Percentiles rank a stretch among this genome's conserved stretches.
These are phyloP conservation scores for Gadus chalcogrammus DNA, from an alignment of 2,113 vertebrate genomes.

Conservation along the genomic window DNA sequence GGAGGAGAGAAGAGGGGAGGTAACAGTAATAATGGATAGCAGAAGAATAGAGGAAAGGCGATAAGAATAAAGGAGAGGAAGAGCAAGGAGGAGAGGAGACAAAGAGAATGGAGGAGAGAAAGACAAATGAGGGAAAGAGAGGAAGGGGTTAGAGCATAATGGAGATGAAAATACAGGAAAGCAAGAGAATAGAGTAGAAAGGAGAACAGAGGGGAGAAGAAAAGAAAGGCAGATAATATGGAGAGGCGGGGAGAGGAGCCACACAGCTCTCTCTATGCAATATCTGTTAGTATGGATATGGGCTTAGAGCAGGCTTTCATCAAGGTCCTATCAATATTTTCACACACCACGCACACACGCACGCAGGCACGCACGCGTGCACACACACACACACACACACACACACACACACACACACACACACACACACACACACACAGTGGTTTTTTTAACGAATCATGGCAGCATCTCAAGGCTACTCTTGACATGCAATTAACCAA, in stretches of 20 bases:
- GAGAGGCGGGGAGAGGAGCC: not conserved
- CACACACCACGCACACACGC: conserved; percentile 1
- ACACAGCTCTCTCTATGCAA: too few relatives aligned
- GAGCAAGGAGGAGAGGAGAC: not conserved
- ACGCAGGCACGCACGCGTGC: not conserved
- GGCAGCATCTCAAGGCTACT: conserved; percentile 55
- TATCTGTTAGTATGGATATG: too few relatives aligned
- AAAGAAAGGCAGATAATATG: not conserved
- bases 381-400: conserved; percentile 5
- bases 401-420: conserved; percentile 5
- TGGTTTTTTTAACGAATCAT: conserved; percentile 52
- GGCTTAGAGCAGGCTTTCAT: too few relatives aligned
- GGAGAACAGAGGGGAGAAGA: not conserved
- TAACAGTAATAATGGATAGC: not conserved
- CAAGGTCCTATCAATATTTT: not conserved
- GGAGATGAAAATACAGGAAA: not conserved
- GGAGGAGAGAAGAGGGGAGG: not conserved
- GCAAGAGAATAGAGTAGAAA: not conserved
- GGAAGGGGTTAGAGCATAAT: not conserved
- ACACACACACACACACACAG: conserved; percentile 16
- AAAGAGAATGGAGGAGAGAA: not conserved
- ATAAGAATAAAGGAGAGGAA: not conserved
- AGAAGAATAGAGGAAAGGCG: not conserved
- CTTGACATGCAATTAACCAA: conserved; percentile 57
- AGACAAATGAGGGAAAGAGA: not conserved